Conservation (phyloP, 2,888 invertebrate genomes). For the Cerastoderma edule region DNA sequence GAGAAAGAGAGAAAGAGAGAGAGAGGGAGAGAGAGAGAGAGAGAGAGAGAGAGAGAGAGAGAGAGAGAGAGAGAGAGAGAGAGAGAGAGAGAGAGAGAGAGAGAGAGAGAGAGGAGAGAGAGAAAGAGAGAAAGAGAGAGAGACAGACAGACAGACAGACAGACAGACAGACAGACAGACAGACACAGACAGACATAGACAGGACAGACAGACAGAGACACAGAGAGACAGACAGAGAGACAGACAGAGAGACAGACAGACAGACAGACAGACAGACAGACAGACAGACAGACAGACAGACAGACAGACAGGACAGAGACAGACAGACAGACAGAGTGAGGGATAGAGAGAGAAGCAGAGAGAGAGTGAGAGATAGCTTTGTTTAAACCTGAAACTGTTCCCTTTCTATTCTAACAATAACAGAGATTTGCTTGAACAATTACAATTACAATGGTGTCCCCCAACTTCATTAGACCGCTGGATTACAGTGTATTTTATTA, state of each 20-base stretch:
- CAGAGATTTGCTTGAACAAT: too few species aligned
- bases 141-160: background rate
- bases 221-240: background rate
- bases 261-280: background rate
- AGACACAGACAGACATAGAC: background rate
- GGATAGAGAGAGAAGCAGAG: background rate
- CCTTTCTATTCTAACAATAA: too few species aligned
- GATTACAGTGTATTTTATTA: too few species aligned
- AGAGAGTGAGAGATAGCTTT: too few species aligned
- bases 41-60: conserved; percentile 1
- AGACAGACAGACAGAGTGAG: background rate
- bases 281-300: too few species aligned
- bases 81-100: background rate
- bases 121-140: conserved; percentile 2
- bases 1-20: background rate
- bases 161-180: background rate
- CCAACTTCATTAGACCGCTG: too few species aligned
- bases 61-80: background rate
- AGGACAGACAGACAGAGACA: too few species aligned
- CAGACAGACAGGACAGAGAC: background rate
- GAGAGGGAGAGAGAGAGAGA: too few species aligned
- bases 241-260: background rate
- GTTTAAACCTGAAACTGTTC: too few species aligned
- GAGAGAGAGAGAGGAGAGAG: background rate
- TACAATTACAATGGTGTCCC: too few species aligned